phyloP scores from a whole-genome alignment of 2,113 vertebrate genomes.

The Misgurnus mizolepis region DNA sequence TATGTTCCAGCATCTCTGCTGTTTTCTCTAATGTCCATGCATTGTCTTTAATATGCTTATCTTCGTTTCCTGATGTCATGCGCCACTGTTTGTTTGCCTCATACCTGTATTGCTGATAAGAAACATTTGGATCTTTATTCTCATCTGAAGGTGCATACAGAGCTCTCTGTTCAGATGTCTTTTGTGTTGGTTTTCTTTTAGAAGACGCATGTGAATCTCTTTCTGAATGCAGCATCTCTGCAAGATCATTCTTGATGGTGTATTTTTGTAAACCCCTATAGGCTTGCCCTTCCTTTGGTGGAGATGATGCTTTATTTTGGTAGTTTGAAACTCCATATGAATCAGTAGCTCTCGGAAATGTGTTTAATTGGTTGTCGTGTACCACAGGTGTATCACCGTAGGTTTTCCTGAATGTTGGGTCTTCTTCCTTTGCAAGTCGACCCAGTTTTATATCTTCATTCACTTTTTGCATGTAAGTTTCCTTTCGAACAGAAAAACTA shows the following conservation, averaged over 20 bases:
- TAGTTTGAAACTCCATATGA: too few relatives aligned
- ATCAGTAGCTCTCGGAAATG: too few relatives aligned
- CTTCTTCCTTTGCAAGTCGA: constrained; percentile 34
- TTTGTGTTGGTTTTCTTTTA: constrained; percentile 17
- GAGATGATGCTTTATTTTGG: neutral
- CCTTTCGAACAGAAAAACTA: constrained; percentile 34
- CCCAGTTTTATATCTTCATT: constrained; percentile 46
- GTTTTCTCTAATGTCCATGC: neutral
- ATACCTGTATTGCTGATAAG: constrained; percentile 51
- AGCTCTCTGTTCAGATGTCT: constrained; percentile 53
- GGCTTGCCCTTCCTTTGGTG: neutral
- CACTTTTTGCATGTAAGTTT: constrained; percentile 44
- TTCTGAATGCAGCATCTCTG: neutral
- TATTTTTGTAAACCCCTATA: neutral
- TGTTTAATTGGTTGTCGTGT: constrained; percentile 22
- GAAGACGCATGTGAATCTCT: neutral
- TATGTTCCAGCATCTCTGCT: constrained; percentile 19
- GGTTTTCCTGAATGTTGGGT: constrained; percentile 9
- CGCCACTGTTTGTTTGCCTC: constrained; percentile 52
- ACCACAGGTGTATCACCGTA: constrained; percentile 1
- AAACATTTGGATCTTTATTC: constrained; percentile 20
- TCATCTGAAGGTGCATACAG: constrained; percentile 35
- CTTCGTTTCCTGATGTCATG: constrained; percentile 35
- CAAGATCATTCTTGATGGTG: neutral
- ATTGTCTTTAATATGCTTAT: constrained; percentile 12